phyloP scores from a whole-genome alignment of 2,797 vertebrate genomes.

The Coregonus sp. region DNA sequence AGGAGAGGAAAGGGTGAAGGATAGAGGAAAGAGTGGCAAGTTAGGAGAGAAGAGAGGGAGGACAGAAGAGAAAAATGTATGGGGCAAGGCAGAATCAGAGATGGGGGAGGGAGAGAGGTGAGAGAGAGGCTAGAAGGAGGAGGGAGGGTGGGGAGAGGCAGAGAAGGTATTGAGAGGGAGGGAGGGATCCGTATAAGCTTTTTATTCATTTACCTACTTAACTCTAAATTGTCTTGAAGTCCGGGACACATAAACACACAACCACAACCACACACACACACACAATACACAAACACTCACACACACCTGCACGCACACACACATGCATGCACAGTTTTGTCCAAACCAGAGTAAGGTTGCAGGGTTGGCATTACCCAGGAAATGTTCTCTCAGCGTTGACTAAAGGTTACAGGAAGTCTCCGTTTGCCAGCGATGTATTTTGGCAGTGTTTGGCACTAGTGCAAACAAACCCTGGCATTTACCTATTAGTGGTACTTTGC shows the following conservation, averaged over 20 bases:
- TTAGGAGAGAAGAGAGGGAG: too few relatives aligned
- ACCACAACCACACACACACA: too few relatives aligned
- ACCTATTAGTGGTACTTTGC: background rate
- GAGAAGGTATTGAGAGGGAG: background rate
- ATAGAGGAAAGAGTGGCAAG: background rate
- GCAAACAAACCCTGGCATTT: slow-evolving; percentile 41
- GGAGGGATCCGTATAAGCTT: slow-evolving; percentile 27
- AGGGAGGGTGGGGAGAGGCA: background rate
- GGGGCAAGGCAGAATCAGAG: background rate
- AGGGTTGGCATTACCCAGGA: slow-evolving; percentile 35
- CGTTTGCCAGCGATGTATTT: background rate
- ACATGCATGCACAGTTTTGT: slow-evolving; percentile 3
- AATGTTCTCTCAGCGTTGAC: slow-evolving; percentile 36
- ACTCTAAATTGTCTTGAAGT: slow-evolving; percentile 41
- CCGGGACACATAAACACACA: slow-evolving; percentile 12
- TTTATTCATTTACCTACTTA: slow-evolving; percentile 39
- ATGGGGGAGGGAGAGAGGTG: background rate
- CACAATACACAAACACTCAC: too few relatives aligned
- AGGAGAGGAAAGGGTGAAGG: background rate
- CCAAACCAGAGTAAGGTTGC: slow-evolving; percentile 37
- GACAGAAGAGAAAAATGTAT: too few relatives aligned
- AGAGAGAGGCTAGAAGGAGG: background rate
- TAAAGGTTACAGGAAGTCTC: slow-evolving; percentile 68
- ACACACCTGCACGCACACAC: too few relatives aligned
- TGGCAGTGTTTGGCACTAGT: too few relatives aligned